A percentile compares a stretch with the other conserved stretches of the same genome.
Evolutionary conservation across 2,888 invertebrate genomes (phyloP).

Genomic region (Thecophora atra): DNA sequence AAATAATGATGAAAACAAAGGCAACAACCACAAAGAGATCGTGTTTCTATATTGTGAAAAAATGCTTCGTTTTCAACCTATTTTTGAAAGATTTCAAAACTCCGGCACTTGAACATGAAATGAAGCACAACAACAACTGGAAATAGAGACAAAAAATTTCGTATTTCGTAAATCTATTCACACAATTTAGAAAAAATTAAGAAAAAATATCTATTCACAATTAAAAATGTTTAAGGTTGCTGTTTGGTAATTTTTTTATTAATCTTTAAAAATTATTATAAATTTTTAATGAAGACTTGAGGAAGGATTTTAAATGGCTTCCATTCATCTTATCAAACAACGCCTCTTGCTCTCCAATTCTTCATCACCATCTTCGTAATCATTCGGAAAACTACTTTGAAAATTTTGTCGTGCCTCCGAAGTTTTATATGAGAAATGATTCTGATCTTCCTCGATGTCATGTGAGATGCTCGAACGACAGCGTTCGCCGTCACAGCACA

Average conservation of each 20-base stretch:
- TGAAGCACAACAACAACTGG: not conserved
- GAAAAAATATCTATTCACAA: not conserved
- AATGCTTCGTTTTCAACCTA: conserved; percentile 15
- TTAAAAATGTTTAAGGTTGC: no score
- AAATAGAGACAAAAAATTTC: conserved; percentile 4
- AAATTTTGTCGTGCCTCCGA: conserved; percentile 9
- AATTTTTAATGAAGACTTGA: conserved; percentile 19
- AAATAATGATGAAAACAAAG: not conserved
- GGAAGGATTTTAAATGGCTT: not conserved
- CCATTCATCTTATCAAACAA: not conserved
- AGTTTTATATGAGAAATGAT: conserved; percentile 31
- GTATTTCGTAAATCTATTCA: no score
- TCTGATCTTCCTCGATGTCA: conserved; percentile 26
- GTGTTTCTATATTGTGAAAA: not conserved
- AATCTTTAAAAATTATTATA: not conserved
- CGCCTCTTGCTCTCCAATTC: not conserved
- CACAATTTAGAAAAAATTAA: not conserved
- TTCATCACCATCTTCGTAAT: not conserved
- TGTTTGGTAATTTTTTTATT: no score
- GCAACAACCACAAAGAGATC: not conserved
- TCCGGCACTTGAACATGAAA: conserved; percentile 16
- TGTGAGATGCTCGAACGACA: conserved; percentile 12
- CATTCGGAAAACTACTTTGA: conserved; percentile 23
- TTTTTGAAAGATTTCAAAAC: not conserved
- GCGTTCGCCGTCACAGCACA: not conserved